Evolutionary conservation across 2,113 vertebrate genomes (phyloP).

Genomic region (Camelus dromedarius): DNA sequence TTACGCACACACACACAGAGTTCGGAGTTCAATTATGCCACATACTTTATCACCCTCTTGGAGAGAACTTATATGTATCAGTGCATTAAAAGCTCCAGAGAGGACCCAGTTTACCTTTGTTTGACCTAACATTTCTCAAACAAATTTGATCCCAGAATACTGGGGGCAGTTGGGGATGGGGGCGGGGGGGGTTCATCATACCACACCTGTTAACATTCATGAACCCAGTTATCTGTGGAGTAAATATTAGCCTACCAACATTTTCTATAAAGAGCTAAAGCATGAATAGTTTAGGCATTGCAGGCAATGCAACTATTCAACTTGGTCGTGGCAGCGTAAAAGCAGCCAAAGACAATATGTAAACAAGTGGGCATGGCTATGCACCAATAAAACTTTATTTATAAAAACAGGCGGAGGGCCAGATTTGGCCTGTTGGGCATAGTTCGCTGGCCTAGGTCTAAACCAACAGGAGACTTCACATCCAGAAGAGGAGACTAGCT

Average conservation of each 20-base stretch:
- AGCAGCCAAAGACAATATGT: neutral
- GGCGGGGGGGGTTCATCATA: neutral
- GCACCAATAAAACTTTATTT: slow-evolving; percentile 51
- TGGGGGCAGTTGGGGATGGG: neutral
- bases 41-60: neutral
- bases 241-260: neutral
- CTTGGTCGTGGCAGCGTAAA: rapidly evolving
- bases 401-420: neutral
- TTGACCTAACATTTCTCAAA: neutral
- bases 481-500: neutral
- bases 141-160: neutral
- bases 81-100: neutral
- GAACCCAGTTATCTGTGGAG: neutral
- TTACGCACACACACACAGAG: neutral
- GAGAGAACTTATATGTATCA: neutral
- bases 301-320: neutral
- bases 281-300: neutral
- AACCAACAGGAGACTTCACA: neutral
- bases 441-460: neutral
- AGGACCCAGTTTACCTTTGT: neutral
- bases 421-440: neutral
- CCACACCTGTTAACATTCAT: neutral
- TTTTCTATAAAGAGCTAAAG: neutral
- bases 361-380: neutral
- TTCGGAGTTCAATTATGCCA: neutral